These are phyloP conservation scores for Sturmia bella DNA, from an alignment of 2,888 invertebrate genomes.

Conservation along the genomic window DNA sequence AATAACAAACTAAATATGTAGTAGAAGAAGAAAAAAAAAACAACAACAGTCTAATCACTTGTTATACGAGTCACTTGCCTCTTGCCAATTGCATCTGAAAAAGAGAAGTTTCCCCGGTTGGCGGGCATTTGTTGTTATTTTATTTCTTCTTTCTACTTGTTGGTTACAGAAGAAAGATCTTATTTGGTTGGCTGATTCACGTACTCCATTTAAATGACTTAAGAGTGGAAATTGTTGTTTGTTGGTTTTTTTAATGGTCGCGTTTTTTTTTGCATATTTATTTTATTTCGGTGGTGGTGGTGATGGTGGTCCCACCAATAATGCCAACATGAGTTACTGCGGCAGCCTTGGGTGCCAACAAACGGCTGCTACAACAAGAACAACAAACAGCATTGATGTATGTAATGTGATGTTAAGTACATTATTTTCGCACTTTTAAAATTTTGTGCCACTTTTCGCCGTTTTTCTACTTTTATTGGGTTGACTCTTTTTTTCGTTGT, in stretches of 20 bases:
- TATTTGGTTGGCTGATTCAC: constrained; percentile 68
- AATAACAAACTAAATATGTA: constrained; percentile 18
- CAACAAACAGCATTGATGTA: constrained; percentile 54
- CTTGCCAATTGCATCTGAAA: constrained; percentile 21
- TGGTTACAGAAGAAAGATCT: constrained; percentile 33
- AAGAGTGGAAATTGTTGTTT: constrained; percentile 66
- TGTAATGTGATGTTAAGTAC: constrained; percentile 68
- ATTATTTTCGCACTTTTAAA: constrained; percentile 72
- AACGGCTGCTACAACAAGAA: not conserved
- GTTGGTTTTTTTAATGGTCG: constrained; percentile 7
- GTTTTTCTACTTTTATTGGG: constrained; percentile 48
- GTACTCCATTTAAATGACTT: constrained; percentile 72
- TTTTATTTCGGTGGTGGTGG: constrained; percentile 59
- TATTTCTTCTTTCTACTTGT: not conserved
- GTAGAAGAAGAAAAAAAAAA: constrained; percentile 24
- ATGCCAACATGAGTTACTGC: constrained; percentile 64
- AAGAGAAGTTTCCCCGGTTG: constrained; percentile 35
- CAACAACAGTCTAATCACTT: constrained; percentile 72
- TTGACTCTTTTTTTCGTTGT: constrained; percentile 15
- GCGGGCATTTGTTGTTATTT: not conserved
- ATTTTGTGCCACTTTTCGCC: constrained; percentile 54
- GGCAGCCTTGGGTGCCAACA: constrained; percentile 55
- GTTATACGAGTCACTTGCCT: constrained; percentile 63
- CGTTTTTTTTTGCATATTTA: no score
- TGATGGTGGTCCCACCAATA: constrained; percentile 70